phyloP scores from a whole-genome alignment of 1,140 invertebrate genomes.

The Streblospio benedicti region DNA sequence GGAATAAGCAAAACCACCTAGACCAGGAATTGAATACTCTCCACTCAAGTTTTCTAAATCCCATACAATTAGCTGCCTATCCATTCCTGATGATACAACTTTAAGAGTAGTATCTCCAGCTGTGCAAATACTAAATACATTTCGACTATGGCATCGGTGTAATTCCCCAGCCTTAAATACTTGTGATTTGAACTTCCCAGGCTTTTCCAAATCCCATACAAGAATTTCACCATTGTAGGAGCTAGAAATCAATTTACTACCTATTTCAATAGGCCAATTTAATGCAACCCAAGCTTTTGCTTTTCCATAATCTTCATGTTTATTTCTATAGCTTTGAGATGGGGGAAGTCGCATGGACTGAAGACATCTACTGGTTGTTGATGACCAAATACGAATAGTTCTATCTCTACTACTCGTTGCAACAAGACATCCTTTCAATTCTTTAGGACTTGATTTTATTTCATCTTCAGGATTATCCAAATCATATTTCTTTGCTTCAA shows the following conservation, averaged over 20 bases:
- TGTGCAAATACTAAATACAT: conserved; percentile 50
- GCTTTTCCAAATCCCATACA: conserved; percentile 25
- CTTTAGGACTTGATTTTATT: neutral
- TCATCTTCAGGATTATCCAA: neutral
- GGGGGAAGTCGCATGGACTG: conserved; percentile 24
- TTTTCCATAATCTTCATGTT: conserved; percentile 18
- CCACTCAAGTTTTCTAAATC: conserved; percentile 45
- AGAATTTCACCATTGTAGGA: conserved; percentile 36
- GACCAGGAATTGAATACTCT: conserved; percentile 52
- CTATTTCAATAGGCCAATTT: conserved; percentile 48
- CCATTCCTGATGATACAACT: neutral
- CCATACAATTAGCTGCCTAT: conserved; percentile 53
- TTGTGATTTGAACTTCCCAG: conserved; percentile 28
- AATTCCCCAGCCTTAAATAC: conserved; percentile 31
- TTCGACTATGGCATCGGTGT: conserved; percentile 49
- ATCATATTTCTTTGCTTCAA: neutral
- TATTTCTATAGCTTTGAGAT: conserved; percentile 4
- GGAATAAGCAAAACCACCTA: conserved; percentile 59
- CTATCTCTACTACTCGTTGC: conserved; percentile 32
- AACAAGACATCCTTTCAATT: conserved; percentile 26
- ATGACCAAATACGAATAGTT: conserved; percentile 34
- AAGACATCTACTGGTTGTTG: conserved; percentile 22
- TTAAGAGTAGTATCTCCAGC: conserved; percentile 12
- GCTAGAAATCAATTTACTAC: conserved; percentile 24
- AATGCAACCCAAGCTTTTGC: conserved; percentile 47